Base-by-base conservation (phyloP, 1,140 invertebrate species). In the Drosophila carrolli region DNA sequence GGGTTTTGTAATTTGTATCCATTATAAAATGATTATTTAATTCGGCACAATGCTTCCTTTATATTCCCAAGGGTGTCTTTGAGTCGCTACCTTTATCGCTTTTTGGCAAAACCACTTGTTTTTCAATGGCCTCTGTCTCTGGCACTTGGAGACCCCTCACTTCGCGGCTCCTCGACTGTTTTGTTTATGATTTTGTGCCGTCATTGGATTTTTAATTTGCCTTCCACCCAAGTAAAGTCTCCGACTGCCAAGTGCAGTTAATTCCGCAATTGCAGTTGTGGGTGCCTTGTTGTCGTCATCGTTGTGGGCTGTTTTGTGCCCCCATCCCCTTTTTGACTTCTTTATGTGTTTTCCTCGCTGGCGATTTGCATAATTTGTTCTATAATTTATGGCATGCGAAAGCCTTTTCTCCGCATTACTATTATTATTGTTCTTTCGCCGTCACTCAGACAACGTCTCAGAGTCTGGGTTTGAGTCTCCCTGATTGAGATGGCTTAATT, bases 281-380 rank as follows among this genome's bases (percentile, higher is more conserved):
- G 66, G 53, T 71, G 68, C 50, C 51, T 70, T 57, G 43, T 70
- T 68, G 63, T 71, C 63, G 73, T 74, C 77, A 71, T 85, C 77
- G 77, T 23, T 43, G 72, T 55, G 47, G 57, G 44, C 37, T 62
- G 72, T 59, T 66, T 68, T 68, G 43, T 40, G 40, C 41, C 46
- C 29, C 35, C 29, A 11, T 32, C 43, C 37, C 14, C 27, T 35
- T 35, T 48, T 23, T 54, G 59, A 40, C 74, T 58, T 66, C 61
- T 53, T 86, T 51, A 51, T 51, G 48, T 35, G 48, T 35, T 50
- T 50, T 50, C n/a, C 27, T 14, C 48, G 48, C 48, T 35, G 48
- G 48, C 48, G 82, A 85, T 85, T 85, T 85, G 82, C 82, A 85
- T 85, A 85, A 85, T 86, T 85, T 86, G 82, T 85, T 86, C 78